Percentiles rank a stretch among this genome's conserved stretches.
Conservation (phyloP, 92 coral and sea anemone species). For the Actinostola sp. region DNA sequence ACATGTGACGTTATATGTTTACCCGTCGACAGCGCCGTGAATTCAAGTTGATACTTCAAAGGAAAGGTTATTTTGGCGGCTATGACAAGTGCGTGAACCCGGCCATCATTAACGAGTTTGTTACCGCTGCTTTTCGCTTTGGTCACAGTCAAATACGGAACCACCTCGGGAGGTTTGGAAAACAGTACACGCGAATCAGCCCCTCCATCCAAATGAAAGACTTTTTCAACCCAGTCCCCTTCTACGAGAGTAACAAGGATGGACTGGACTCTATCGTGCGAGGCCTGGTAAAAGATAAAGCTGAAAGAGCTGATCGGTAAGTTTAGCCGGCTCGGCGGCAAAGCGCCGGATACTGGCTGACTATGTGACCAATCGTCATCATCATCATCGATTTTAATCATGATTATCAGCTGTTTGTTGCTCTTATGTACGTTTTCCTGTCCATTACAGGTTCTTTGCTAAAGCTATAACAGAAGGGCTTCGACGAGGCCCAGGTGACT, state of each 20-base stretch:
- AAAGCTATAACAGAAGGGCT: conserved; percentile 53
- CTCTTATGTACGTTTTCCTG: too few species aligned
- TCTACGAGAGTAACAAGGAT: conserved; percentile 18
- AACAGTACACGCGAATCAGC: neutral
- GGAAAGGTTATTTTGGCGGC: conserved; percentile 10
- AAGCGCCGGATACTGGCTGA: neutral
- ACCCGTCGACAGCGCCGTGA: too few species aligned
- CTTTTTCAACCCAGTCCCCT: conserved; percentile 19
- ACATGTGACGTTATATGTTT: too few species aligned
- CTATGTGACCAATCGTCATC: neutral
- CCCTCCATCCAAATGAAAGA: conserved; percentile 8
- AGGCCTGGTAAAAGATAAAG: conserved; percentile 37
- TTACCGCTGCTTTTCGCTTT: conserved; percentile 53
- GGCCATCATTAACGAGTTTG: conserved; percentile 25
- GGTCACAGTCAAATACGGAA: conserved; percentile 46
- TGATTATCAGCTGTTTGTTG: too few species aligned
- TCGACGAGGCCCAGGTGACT: conserved; percentile 36
- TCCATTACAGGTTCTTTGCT: conserved; percentile 37
- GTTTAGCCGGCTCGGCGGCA: neutral
- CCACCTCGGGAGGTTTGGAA: conserved; percentile 2
- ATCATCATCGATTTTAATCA: neutral
- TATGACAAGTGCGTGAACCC: conserved; percentile 9
- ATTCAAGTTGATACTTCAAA: neutral
- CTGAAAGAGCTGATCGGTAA: conserved; percentile 45
- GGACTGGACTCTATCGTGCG: conserved; percentile 51